Evolutionary conservation across 2,797 vertebrate genomes (phyloP).

Genomic region (Gallirallus australis): DNA sequence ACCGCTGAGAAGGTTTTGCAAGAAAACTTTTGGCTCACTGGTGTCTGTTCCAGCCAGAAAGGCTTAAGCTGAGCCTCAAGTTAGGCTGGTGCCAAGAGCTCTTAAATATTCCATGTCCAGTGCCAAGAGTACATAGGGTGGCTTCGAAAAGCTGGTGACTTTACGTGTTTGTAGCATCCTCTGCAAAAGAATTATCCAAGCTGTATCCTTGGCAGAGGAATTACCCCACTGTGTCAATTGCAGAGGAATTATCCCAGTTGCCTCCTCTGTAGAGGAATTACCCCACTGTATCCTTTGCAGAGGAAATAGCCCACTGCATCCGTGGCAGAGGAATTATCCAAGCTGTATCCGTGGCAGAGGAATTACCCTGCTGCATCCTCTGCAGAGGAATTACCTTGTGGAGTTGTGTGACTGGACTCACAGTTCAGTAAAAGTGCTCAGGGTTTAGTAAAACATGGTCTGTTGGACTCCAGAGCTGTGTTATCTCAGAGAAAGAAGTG

Average conservation of each 20-base stretch:
- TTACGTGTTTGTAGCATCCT: background rate
- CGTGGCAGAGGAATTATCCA: too few species aligned
- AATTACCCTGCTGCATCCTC: background rate
- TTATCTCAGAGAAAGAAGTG: background rate
- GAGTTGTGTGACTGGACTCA: background rate
- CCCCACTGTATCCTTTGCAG: too few species aligned
- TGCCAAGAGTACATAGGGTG: background rate
- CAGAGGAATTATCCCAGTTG: too few species aligned
- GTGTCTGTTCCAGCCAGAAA: background rate
- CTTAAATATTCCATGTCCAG: background rate
- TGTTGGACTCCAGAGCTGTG: fast-evolving
- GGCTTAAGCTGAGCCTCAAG: background rate
- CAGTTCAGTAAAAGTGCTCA: background rate
- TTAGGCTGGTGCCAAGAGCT: background rate
- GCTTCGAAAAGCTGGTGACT: background rate
- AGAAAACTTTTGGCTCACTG: background rate
- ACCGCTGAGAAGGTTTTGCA: background rate
- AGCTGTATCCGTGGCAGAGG: too few species aligned
- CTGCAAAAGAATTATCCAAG: too few species aligned
- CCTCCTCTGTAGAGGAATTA: too few species aligned
- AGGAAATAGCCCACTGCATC: too few species aligned
- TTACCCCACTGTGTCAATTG: background rate
- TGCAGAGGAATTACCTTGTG: background rate
- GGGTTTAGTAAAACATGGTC: background rate
- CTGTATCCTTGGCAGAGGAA: too few species aligned